These are phyloP conservation scores for Troides aeacus DNA, from an alignment of 2,888 invertebrate species.

Conservation along the genomic window DNA sequence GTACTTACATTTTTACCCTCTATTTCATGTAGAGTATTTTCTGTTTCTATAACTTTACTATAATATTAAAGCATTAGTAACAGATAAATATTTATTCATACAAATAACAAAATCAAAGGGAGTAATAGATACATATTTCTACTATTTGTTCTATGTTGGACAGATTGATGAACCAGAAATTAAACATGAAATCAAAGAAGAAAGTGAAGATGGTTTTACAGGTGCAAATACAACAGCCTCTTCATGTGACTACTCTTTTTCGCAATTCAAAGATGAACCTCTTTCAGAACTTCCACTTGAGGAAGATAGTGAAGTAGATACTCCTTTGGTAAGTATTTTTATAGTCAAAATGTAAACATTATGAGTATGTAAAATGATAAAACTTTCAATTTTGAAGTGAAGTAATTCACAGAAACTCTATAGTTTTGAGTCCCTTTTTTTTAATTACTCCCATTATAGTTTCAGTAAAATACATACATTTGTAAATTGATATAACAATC, in stretches of 20 bases:
- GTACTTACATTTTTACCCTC: too few species aligned
- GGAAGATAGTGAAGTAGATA: conserved; percentile 86
- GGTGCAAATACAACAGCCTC: conserved; percentile 80
- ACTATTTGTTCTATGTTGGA: neutral
- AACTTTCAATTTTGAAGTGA: too few species aligned
- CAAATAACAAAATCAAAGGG: neutral
- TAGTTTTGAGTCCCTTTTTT: too few species aligned
- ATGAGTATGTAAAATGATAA: too few species aligned
- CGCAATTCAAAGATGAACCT: conserved; percentile 83
- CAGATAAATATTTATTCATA: neutral
- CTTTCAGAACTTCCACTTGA: conserved; percentile 68
- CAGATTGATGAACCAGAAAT: conserved; percentile 66
- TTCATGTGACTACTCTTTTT: conserved; percentile 86
- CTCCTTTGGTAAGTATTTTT: conserved; percentile 84
- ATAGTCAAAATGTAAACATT: neutral
- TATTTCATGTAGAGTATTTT: too few species aligned
- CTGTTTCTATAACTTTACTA: too few species aligned
- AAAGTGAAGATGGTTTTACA: conserved; percentile 62
- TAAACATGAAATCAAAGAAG: conserved; percentile 66
- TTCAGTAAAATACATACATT: too few species aligned
- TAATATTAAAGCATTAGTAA: too few species aligned
- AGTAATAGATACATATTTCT: neutral
- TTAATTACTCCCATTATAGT: too few species aligned
- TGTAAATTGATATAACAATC: too few species aligned
- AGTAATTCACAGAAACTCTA: too few species aligned